These are phyloP conservation scores for Sylvia atricapilla DNA, from an alignment of 2,113 vertebrate species.

Conservation along the genomic window DNA sequence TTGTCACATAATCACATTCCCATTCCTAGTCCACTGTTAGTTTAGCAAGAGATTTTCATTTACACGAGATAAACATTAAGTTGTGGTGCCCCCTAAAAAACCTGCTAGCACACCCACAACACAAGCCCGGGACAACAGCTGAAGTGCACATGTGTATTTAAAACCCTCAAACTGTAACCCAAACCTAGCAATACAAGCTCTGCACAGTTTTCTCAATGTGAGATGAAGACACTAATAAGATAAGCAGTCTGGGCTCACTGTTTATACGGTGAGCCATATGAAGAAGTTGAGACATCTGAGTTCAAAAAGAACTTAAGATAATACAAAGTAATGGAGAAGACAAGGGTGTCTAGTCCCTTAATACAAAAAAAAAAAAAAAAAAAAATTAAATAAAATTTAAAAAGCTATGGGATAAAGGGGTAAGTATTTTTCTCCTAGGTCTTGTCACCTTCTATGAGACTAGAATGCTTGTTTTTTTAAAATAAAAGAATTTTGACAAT, in stretches of 20 bases:
- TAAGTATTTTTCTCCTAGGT: not conserved
- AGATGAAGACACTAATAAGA: not conserved
- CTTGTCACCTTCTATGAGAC: not conserved
- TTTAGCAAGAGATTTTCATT: not conserved
- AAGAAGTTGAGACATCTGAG: not conserved
- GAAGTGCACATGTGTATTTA: not conserved
- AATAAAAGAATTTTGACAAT: not conserved
- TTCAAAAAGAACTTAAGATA: not conserved
- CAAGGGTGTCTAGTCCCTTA: not conserved
- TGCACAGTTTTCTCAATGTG: not conserved
- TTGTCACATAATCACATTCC: not conserved
- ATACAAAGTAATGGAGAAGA: not conserved
- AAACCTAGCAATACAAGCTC: not conserved
- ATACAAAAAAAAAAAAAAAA: not conserved
- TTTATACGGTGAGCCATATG: not conserved
- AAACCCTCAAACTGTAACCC: not conserved
- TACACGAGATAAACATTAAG: not conserved
- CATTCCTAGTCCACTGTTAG: not conserved
- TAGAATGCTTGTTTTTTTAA: not conserved
- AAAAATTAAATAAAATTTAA: no score
- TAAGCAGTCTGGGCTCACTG: not conserved
- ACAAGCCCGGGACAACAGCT: not conserved
- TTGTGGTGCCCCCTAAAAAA: not conserved
- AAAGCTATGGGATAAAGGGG: not conserved
- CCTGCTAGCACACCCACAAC: not conserved